phyloP scores from a whole-genome alignment of 1,140 invertebrate genomes.

The Archegozetes longisetosus region DNA sequence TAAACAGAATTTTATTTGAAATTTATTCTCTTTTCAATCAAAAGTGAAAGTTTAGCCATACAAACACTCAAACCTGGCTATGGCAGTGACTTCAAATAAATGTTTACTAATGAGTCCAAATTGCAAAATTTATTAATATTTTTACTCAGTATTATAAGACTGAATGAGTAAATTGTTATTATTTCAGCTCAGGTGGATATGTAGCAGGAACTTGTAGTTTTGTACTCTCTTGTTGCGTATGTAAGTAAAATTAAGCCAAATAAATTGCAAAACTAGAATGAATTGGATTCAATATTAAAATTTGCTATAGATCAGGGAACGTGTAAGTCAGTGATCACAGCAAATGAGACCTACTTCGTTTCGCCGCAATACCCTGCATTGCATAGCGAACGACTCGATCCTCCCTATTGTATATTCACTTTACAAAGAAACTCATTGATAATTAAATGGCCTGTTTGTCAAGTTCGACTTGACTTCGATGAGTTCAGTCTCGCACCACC shows the following conservation, averaged over 20 bases:
- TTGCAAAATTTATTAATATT: too few species aligned
- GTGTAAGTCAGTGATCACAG: constrained; percentile 15
- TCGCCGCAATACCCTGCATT: constrained; percentile 17
- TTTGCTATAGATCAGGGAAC: constrained; percentile 17
- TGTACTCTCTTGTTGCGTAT: constrained; percentile 17
- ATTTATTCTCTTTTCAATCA: too few species aligned
- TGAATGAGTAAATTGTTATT: too few species aligned
- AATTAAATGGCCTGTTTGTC: constrained; percentile 20
- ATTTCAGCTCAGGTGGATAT: constrained; percentile 19
- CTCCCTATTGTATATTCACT: constrained; percentile 19
- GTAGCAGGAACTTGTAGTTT: constrained; percentile 17
- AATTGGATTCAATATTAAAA: background rate
- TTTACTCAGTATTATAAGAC: too few species aligned
- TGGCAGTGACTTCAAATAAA: too few species aligned
- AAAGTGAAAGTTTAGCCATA: too few species aligned
- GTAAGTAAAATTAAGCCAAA: constrained; percentile 6
- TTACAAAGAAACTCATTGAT: constrained; percentile 15
- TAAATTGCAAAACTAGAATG: background rate
- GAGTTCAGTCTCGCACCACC: constrained; percentile 18
- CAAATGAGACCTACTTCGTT: constrained; percentile 20
- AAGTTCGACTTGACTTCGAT: constrained; percentile 19
- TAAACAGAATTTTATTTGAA: too few species aligned
- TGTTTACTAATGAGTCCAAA: too few species aligned
- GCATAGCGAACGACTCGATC: constrained; percentile 16
- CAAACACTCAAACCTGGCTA: too few species aligned